Conservation (phyloP, 2,797 vertebrate genomes). For the Arctocebus calabarensis region DNA sequence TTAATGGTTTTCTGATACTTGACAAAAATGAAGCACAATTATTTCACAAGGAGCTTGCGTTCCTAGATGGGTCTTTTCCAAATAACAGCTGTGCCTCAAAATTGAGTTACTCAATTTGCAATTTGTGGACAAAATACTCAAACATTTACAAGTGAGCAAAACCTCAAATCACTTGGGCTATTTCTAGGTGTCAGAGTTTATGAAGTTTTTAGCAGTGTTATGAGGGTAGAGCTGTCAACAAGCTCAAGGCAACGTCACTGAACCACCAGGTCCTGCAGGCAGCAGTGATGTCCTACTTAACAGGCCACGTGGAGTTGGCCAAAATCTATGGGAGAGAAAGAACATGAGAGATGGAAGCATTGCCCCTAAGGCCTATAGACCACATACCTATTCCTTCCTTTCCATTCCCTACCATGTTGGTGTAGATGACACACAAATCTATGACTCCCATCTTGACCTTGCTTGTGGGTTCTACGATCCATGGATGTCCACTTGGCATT, state of each 20-base stretch:
- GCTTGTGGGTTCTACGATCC: background rate
- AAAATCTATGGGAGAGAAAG: background rate
- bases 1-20: constrained; percentile 77
- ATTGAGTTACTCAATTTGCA: constrained; percentile 80
- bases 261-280: constrained; percentile 1
- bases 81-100: constrained; percentile 79
- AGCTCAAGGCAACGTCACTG: constrained; percentile 64
- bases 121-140: constrained; percentile 80
- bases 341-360: background rate
- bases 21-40: constrained; percentile 77
- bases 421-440: background rate
- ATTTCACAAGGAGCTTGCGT: constrained; percentile 72
- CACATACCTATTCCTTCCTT: background rate
- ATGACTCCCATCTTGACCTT: background rate
- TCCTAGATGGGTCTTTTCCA: constrained; percentile 71
- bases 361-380: background rate
- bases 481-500: background rate
- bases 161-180: constrained; percentile 76
- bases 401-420: background rate
- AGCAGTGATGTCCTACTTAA: constrained; percentile 28
- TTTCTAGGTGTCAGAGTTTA: constrained; percentile 75
- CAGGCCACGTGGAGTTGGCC: background rate
- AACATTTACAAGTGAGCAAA: constrained; percentile 82
- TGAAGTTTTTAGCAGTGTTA: constrained; percentile 74
- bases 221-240: constrained; percentile 72